Evolutionary conservation across 2,113 vertebrate species (phyloP).

Genomic region (Grammomys surdaster): DNA sequence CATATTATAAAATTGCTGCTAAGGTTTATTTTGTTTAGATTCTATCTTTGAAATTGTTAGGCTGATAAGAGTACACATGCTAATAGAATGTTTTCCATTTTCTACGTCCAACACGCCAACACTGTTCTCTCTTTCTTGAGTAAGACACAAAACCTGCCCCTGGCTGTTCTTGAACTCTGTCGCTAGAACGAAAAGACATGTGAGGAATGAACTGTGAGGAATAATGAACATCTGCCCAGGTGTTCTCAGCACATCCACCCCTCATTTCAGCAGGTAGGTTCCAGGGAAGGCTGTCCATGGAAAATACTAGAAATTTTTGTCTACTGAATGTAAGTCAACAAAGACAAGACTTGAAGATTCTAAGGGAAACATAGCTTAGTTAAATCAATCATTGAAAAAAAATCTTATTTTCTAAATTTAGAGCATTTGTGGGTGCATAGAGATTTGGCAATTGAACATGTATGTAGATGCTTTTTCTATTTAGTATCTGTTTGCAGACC

Average conservation of each 20-base stretch:
- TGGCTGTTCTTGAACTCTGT: neutral
- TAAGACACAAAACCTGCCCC: neutral
- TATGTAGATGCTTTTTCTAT: neutral
- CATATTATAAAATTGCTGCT: neutral
- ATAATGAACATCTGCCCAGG: neutral
- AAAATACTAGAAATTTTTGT: neutral
- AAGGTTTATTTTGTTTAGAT: neutral
- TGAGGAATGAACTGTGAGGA: neutral
- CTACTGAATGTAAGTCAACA: neutral
- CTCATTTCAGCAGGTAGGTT: neutral
- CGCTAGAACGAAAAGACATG: neutral
- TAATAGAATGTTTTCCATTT: neutral
- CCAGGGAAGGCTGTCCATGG: neutral
- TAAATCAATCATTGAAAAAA: neutral
- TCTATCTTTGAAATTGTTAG: neutral
- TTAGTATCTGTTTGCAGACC: neutral
- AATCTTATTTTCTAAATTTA: neutral
- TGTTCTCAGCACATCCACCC: neutral
- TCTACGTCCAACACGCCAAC: neutral
- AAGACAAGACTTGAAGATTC: neutral
- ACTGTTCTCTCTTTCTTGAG: neutral
- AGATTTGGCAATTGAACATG: neutral
- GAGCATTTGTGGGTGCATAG: neutral
- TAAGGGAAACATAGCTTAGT: neutral
- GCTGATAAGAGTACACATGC: neutral